Evolutionary conservation across 2,888 invertebrate species (phyloP), one percentile per base, ranked within the genome.

Genomic region (Mimumesa dahlbomi): DNA sequence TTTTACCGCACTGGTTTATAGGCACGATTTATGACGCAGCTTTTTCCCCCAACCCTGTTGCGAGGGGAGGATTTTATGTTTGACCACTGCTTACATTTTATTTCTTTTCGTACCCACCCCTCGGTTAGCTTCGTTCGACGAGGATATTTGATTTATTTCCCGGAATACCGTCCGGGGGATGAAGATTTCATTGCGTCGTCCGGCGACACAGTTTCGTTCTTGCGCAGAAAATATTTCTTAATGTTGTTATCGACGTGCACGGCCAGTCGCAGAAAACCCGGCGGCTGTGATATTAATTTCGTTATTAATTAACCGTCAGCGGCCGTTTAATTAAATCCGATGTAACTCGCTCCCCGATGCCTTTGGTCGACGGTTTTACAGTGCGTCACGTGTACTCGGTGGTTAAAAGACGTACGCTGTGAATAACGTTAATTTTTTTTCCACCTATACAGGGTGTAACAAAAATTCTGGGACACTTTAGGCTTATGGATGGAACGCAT

Each of bases 311-410:
- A 65, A 42, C 58, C 31, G 36, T 29, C n/a, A 43, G 42, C 34
- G 54, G 40, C 40, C 66, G 58, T 45, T 50, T 36, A 65, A 69
- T 69, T 69, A 59, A 14, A 13, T n/a, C 21, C 58, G 48, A 68
- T 53, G 52, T 31, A 65, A 59, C 66, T 59, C 31, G n/a, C n/a
- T n/a, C n/a, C 29, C 21, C 11, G 16, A 16, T 58, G 65, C 54
- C 52, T 19, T 52, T 45, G 49, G 53, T 18, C 49, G 5, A 6
- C 4, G 21, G n/a, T 36, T 7, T 6, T 9, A 25, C 38, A 9
- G 13, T 38, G 36, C 22, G 34, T 7, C 14, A 16, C 21, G 14
- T 14, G 45, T 5, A 29, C 11, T 36, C 36, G 36, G n/a, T 21
- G 4, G 21, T 14, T 34, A 34, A 13, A 1, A 31, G n/a, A n/a